Evolutionary conservation across 2,113 vertebrate species (phyloP).

Genomic region (Raja brachyura): DNA sequence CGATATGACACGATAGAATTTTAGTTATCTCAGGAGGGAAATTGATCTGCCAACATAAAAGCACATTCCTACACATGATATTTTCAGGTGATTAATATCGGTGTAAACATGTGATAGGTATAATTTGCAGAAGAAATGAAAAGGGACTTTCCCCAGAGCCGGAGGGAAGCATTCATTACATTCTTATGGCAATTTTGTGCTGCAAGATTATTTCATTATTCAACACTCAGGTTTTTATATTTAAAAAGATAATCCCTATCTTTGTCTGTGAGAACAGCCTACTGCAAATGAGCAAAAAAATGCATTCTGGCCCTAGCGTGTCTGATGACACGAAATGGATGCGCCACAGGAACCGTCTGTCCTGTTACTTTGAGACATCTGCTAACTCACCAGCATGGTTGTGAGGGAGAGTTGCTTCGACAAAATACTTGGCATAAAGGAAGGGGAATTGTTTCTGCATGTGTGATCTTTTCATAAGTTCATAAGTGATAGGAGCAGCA

Average conservation of each 20-base stretch:
- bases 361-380: neutral
- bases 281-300: neutral
- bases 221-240: neutral
- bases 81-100: neutral
- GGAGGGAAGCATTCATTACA: too few species aligned
- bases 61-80: neutral
- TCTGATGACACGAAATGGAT: neutral
- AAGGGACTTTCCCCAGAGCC: neutral
- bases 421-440: too few species aligned
- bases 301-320: neutral
- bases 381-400: neutral
- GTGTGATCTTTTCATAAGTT: too few species aligned
- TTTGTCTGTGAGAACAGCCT: neutral
- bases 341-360: neutral
- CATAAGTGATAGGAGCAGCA: too few species aligned
- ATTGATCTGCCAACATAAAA: too few species aligned
- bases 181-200: neutral
- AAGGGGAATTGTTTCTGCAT: too few species aligned
- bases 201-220: neutral
- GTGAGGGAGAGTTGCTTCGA: too few species aligned
- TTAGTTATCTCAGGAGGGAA: too few species aligned
- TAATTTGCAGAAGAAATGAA: neutral
- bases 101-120: neutral
- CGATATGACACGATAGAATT: too few species aligned
- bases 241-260: neutral